Percentiles rank a stretch among this genome's conserved stretches.
These are phyloP conservation scores for Mastomys natalensis DNA, from an alignment of 2,113 vertebrate species.

Conservation along the genomic window DNA sequence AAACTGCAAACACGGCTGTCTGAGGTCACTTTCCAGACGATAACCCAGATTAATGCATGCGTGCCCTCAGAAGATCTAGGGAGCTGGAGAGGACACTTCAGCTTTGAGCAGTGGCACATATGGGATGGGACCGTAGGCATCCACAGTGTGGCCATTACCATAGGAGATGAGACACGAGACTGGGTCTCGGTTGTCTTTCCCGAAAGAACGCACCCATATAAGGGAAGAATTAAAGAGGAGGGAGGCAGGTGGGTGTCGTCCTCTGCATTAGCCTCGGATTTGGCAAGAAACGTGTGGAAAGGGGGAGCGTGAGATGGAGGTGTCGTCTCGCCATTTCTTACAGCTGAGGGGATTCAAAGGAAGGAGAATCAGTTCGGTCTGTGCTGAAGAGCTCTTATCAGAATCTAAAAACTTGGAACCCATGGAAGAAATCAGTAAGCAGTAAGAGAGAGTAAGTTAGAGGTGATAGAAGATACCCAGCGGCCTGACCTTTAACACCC, in stretches of 20 bases:
- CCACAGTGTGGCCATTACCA: background rate
- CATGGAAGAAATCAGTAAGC: background rate
- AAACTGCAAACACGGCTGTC: background rate
- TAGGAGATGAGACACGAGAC: background rate
- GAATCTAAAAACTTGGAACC: background rate
- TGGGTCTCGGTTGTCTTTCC: background rate
- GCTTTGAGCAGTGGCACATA: background rate
- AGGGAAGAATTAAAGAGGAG: background rate
- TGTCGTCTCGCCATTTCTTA: background rate
- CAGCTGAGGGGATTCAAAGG: background rate
- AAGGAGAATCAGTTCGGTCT: background rate
- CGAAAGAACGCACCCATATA: background rate
- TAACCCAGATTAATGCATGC: background rate
- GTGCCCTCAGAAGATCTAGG: background rate
- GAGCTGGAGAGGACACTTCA: background rate
- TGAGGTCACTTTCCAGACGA: background rate
- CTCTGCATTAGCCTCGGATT: background rate
- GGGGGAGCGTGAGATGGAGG: background rate
- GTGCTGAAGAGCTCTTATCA: background rate
- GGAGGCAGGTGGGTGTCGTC: background rate
- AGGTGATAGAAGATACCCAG: background rate
- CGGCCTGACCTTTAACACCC: background rate
- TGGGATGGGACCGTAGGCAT: background rate
- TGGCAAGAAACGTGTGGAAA: background rate
- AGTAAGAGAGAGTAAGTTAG: background rate